phyloP scores from a whole-genome alignment of 2,113 vertebrate species.

The Nicator chloris region DNA sequence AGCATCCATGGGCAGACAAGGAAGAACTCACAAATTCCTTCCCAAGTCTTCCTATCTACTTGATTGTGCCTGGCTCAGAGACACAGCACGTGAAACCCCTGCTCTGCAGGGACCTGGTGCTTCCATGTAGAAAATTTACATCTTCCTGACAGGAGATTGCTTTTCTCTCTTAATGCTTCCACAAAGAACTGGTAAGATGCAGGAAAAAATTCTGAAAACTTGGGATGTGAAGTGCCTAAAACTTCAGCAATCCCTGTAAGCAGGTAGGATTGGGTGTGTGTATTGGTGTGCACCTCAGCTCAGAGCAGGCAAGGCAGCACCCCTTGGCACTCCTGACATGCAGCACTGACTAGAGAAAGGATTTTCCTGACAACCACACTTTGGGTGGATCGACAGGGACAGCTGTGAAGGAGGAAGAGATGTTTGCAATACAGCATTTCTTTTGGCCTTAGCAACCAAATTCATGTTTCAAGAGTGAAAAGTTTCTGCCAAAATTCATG shows the following conservation, averaged over 20 bases:
- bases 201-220: not conserved
- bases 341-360: not conserved
- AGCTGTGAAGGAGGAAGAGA: not conserved
- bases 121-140: not conserved
- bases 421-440: not conserved
- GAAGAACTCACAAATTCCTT: not conserved
- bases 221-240: not conserved
- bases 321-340: not conserved
- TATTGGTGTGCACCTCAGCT: not conserved
- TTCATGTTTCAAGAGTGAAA: not conserved
- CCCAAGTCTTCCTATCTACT: not conserved
- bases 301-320: not conserved
- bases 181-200: not conserved
- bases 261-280: not conserved
- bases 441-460: not conserved
- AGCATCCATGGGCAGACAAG: not conserved
- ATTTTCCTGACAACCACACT: not conserved
- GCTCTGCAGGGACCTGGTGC: not conserved
- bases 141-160: not conserved
- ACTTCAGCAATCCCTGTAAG: not conserved
- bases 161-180: not conserved
- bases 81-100: not conserved
- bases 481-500: not conserved
- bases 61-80: not conserved
- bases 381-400: not conserved